Evolutionary conservation across 2,113 vertebrate genomes (phyloP).

Genomic region (Misgurnus mizolepis): DNA sequence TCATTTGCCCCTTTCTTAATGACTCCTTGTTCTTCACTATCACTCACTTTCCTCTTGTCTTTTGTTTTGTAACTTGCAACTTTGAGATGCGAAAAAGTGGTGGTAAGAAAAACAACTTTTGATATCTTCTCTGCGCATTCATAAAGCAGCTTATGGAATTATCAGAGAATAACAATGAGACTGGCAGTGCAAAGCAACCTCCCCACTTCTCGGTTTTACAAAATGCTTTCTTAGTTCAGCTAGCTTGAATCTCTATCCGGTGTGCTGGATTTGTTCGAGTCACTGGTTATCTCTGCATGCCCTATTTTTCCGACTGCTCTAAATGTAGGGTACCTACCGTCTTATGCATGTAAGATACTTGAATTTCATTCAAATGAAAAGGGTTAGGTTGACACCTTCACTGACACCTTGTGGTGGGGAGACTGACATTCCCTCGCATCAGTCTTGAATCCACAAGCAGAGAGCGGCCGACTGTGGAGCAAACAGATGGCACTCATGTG

Average conservation of each 20-base stretch:
- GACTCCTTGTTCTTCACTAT: background rate
- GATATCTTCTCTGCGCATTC: conserved; percentile 24
- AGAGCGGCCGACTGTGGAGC: background rate
- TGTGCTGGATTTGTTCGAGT: conserved; percentile 59
- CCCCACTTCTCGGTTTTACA: conserved; percentile 24
- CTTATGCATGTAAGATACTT: conserved; percentile 46
- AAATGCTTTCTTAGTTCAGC: conserved; percentile 56
- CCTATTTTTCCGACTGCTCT: conserved; percentile 37
- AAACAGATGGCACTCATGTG: conserved; percentile 28
- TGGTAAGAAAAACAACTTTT: conserved; percentile 3
- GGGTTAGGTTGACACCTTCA: conserved; percentile 46
- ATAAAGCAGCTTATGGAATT: conserved; percentile 55
- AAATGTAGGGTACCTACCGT: conserved; percentile 41
- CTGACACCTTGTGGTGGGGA: conserved; percentile 55
- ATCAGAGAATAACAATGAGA: conserved; percentile 38
- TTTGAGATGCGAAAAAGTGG: conserved; percentile 26
- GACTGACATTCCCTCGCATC: conserved; percentile 18
- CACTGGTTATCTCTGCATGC: conserved; percentile 54
- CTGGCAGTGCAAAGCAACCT: background rate
- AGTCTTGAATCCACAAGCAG: conserved; percentile 21
- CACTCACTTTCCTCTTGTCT: background rate
- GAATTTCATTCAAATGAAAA: conserved; percentile 51
- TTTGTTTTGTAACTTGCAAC: conserved; percentile 5
- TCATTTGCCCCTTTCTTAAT: background rate
- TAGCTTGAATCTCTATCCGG: conserved; percentile 56